Evolutionary conservation across 1,140 invertebrate genomes (phyloP).

Genomic region (Trichonephila clavata): DNA sequence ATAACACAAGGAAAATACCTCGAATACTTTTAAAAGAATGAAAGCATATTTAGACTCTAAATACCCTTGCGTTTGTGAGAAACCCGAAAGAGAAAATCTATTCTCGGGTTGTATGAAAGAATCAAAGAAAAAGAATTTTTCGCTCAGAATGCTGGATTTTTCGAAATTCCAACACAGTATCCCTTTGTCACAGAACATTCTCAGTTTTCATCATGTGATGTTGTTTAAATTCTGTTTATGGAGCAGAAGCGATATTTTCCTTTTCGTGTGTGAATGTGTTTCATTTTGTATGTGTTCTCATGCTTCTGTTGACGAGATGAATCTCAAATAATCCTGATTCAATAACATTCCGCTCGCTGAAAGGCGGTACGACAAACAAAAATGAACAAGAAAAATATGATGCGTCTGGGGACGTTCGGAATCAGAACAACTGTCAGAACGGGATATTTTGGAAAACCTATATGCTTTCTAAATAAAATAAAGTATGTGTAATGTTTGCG

Average conservation of each 20-base stretch:
- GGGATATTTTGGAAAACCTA: slow-evolving; percentile 21
- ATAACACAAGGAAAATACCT: background rate
- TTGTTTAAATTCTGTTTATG: slow-evolving; percentile 73
- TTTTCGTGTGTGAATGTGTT: slow-evolving; percentile 24
- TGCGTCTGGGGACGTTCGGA: slow-evolving; percentile 26
- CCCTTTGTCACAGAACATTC: slow-evolving; percentile 65
- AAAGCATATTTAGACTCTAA: background rate
- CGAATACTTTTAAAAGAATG: background rate
- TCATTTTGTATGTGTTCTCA: slow-evolving; percentile 46
- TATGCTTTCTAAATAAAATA: background rate
- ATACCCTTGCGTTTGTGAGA: background rate
- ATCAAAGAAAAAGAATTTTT: background rate
- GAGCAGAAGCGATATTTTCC: slow-evolving; percentile 49
- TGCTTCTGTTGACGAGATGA: slow-evolving; percentile 57
- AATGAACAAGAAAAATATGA: slow-evolving; percentile 29
- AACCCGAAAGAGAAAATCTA: background rate
- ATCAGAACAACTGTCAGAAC: slow-evolving; percentile 38
- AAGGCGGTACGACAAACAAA: background rate
- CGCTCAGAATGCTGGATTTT: slow-evolving; percentile 53
- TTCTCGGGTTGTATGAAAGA: background rate
- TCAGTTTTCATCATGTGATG: slow-evolving; percentile 58
- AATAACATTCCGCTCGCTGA: slow-evolving; percentile 12
- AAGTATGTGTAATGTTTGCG: background rate
- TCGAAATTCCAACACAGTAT: slow-evolving; percentile 59
- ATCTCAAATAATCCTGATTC: slow-evolving; percentile 70